Evolutionary conservation across 2,888 invertebrate species (phyloP), one percentile per base, ranked within the genome.

Genomic region (Frankliniella fusca): DNA sequence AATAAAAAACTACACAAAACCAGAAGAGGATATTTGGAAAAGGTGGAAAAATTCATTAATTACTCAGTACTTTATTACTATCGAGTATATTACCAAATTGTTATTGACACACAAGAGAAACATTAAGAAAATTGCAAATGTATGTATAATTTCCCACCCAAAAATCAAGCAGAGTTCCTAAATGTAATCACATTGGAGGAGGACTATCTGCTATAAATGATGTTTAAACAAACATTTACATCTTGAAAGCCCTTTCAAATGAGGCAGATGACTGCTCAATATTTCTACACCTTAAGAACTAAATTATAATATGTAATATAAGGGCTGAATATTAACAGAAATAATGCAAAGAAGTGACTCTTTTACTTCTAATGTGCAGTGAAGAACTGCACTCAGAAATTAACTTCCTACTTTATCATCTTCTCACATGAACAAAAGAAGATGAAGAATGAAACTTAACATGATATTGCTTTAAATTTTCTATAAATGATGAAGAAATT

Each of bases 21-120:
- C 23, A 76, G 23, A 23, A 27, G 27, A 76, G 70, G 70, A 27
- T 27, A 76, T 76, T 27, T 76, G 27, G 70, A 27, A 27, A 76
- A 76, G 70, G 70, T 76, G 27, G 70, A 76, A 76, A 76, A 27
- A 23, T 27, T 27, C 10, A 0, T 27, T 11, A 76, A 76, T 76
- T 76, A 23, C 27, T 76, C 70, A 76, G 70, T 76, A 76, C 70
- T 76, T 76, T 76, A 76, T 76, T 76, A 76, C 70, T 76, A 76
- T 76, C 8, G 23, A 76, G 70, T 27, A 76, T 76, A 76, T 76
- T 27, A 76, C 70, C 70, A 76, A 76, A 27, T 76, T 76, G 70
- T 76, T 76, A 76, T 76, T 76, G 70, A 76, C 70, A 76, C 70
- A 23, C 70, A 76, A 76, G 27, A 76, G 27, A 23, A 76, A 11